Evolutionary conservation across 2,797 vertebrate genomes (phyloP).

Genomic region (Labeo calbasu): DNA sequence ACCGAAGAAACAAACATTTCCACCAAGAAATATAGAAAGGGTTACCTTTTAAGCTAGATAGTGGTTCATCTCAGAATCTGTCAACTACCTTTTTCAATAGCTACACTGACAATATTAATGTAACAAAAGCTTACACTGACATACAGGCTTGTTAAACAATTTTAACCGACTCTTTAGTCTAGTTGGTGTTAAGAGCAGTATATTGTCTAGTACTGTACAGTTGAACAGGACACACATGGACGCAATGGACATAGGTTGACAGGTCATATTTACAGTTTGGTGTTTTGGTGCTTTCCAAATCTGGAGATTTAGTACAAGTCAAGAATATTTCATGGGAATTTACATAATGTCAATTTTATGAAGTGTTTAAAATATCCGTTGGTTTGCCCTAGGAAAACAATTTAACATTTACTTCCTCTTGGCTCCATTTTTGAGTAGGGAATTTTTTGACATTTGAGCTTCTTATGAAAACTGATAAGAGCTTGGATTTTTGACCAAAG

Average conservation of each 20-base stretch:
- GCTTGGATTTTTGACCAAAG: background rate
- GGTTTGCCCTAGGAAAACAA: background rate
- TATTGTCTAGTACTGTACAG: conserved; percentile 34
- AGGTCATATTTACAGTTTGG: conserved; percentile 39
- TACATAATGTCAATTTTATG: background rate
- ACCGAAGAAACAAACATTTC: conserved; percentile 73
- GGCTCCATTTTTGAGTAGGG: background rate
- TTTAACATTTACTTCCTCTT: background rate
- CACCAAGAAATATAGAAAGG: conserved; percentile 64
- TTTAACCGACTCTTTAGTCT: conserved; percentile 14
- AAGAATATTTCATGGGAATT: conserved; percentile 5
- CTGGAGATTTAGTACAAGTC: conserved; percentile 10
- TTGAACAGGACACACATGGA: conserved; percentile 40
- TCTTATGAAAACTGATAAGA: background rate
- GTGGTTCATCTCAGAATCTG: conserved; percentile 37
- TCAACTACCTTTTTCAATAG: conserved; percentile 39
- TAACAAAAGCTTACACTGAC: conserved; percentile 41
- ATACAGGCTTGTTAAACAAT: conserved; percentile 38
- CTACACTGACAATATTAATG: conserved; percentile 45
- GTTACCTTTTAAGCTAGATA: conserved; percentile 25
- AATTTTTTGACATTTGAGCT: background rate
- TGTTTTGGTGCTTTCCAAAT: conserved; percentile 26
- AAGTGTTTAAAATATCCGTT: conserved; percentile 1
- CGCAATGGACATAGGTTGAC: conserved; percentile 8
- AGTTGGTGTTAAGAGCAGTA: conserved; percentile 32